These are phyloP conservation scores for Hypsibius dujardini DNA, from an alignment of 1,140 invertebrate species.

Conservation along the genomic window DNA sequence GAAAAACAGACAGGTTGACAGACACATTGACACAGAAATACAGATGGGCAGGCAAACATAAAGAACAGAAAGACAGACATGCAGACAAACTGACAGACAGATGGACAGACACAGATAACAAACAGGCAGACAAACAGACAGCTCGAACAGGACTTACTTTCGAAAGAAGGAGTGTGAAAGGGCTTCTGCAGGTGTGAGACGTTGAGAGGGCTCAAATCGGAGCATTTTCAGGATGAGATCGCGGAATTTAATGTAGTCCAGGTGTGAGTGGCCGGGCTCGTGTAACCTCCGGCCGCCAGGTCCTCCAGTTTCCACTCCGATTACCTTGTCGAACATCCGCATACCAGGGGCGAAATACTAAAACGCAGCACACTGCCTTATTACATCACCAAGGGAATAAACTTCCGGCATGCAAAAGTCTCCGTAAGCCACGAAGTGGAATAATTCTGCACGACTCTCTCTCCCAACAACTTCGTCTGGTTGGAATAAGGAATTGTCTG, in stretches of 20 bases:
- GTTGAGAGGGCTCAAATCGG: conserved; percentile 89
- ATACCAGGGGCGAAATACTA: conserved; percentile 32
- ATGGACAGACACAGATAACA: neutral
- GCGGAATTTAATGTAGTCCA: conserved; percentile 94
- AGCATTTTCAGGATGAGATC: conserved; percentile 93
- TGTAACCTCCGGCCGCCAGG: conserved; percentile 71
- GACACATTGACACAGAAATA: neutral
- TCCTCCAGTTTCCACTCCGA: conserved; percentile 69
- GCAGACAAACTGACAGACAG: neutral
- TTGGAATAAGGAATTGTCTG: no score
- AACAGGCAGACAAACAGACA: neutral
- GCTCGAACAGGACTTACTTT: conserved; percentile 22
- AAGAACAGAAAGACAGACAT: neutral
- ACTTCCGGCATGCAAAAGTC: no score
- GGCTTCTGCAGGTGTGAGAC: conserved; percentile 91
- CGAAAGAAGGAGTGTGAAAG: conserved; percentile 91
- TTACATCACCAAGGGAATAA: no score
- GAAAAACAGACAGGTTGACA: neutral
- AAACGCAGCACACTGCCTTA: neutral
- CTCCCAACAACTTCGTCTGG: no score
- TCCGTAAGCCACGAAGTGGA: no score
- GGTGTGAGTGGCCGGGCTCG: conserved; percentile 82
- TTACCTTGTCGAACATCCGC: conserved; percentile 32
- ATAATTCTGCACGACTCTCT: no score
- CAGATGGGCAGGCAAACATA: neutral